A percentile compares a stretch with the other conserved stretches of the same genome.
Evolutionary conservation across 2,113 vertebrate species (phyloP).

Genomic region (Mola mola): DNA sequence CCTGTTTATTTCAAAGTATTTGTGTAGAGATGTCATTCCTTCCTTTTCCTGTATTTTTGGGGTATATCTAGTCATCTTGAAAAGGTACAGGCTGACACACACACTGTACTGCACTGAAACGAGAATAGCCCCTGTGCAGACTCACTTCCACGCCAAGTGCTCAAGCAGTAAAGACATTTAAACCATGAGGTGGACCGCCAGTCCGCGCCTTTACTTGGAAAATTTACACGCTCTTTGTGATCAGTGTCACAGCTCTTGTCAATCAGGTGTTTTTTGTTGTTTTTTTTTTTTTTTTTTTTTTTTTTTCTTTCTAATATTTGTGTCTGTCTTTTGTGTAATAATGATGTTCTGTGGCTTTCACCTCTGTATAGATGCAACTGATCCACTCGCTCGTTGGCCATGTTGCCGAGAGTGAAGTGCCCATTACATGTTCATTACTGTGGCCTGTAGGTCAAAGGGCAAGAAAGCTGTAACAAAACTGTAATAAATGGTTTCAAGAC

Average conservation of each 20-base stretch:
- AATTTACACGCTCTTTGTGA: conserved; percentile 66
- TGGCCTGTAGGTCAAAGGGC: conserved; percentile 37
- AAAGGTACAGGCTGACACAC: conserved; percentile 67
- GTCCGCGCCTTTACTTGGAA: conserved; percentile 71
- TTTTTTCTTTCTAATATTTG: conserved; percentile 58
- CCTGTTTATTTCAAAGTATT: conserved; percentile 66
- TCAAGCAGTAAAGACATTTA: conserved; percentile 52
- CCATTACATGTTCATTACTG: conserved; percentile 54
- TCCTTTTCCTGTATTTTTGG: conserved; percentile 37
- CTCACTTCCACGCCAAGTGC: conserved; percentile 55
- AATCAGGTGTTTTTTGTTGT: conserved; percentile 46
- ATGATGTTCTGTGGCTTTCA: conserved; percentile 62
- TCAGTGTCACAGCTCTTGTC: conserved; percentile 54
- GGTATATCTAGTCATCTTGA: conserved; percentile 36
- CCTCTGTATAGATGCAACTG: conserved; percentile 59
- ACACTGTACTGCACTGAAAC: conserved; percentile 69
- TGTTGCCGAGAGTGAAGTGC: conserved; percentile 21
- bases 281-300: too few relatives aligned
- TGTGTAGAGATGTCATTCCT: conserved; percentile 68
- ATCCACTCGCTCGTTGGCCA: conserved; percentile 28
- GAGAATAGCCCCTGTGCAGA: conserved; percentile 49
- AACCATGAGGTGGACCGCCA: conserved; percentile 43
- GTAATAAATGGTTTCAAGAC: conserved; percentile 76
- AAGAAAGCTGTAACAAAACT: conserved; percentile 51
- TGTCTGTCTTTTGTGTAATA: conserved; percentile 59